A percentile compares a stretch with the other conserved stretches of the same genome.
Evolutionary conservation across 2,797 vertebrate species (phyloP).

Genomic region (Chrysocyon brachyurus): DNA sequence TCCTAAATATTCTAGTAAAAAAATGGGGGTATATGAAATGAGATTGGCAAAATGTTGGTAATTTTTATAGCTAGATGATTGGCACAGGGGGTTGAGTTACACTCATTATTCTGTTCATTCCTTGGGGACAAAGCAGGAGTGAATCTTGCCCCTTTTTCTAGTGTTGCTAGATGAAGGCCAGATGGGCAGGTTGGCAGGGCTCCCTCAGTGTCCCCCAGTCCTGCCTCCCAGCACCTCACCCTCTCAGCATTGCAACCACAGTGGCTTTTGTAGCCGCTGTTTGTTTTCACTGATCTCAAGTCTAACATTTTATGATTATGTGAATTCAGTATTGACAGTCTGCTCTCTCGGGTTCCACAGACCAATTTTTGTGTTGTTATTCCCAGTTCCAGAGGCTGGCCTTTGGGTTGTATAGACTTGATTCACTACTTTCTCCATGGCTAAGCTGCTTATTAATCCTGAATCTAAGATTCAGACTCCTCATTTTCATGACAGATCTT

Average conservation of each 20-base stretch:
- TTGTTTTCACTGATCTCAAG: neutral
- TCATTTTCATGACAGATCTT: neutral
- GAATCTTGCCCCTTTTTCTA: neutral
- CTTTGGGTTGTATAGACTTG: accelerated
- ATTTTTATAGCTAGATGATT: neutral
- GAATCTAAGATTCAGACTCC: neutral
- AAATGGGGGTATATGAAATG: neutral
- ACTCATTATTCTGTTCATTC: neutral
- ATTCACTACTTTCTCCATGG: neutral
- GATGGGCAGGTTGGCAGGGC: neutral
- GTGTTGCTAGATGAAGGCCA: neutral
- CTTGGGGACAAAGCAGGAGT: neutral
- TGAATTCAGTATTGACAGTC: neutral
- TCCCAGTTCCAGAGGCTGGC: neutral
- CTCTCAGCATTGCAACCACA: neutral
- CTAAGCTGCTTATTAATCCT: neutral
- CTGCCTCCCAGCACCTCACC: neutral
- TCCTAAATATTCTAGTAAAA: neutral
- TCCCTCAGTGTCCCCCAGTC: neutral
- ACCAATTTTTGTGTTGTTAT: neutral
- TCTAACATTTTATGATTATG: neutral
- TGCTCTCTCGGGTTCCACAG: neutral
- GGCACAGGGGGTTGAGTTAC: neutral
- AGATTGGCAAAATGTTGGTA: neutral
- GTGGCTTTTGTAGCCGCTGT: neutral